phyloP scores from a whole-genome alignment of 1,140 invertebrate genomes.

The Eulimnadia texana region DNA sequence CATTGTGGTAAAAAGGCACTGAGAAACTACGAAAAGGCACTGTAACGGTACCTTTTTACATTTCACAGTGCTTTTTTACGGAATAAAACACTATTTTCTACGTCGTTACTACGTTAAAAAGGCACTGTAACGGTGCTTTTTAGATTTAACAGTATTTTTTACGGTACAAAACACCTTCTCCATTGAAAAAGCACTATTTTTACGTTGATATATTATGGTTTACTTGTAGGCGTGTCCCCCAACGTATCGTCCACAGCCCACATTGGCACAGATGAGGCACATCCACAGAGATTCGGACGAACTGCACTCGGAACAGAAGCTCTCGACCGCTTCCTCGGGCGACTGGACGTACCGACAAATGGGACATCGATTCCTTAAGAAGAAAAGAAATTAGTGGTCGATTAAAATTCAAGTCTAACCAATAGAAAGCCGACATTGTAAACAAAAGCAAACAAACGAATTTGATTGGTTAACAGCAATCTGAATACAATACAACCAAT shows the following conservation, averaged over 20 bases:
- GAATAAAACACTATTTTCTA: too few species aligned
- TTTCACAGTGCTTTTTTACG: too few species aligned
- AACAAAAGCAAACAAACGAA: not conserved
- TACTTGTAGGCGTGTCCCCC: slow-evolving; percentile 52
- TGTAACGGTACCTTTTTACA: too few species aligned
- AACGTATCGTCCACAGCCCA: slow-evolving; percentile 82
- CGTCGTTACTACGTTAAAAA: too few species aligned
- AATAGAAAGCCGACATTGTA: too few species aligned
- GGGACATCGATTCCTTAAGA: slow-evolving; percentile 36
- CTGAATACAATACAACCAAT: too few species aligned
- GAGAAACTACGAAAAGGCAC: too few species aligned
- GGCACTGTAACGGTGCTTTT: too few species aligned
- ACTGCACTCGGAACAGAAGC: slow-evolving; percentile 67
- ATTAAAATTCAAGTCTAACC: not conserved
- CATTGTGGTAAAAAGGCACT: too few species aligned
- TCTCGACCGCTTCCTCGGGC: slow-evolving; percentile 70
- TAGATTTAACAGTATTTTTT: too few species aligned
- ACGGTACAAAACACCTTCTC: too few species aligned
- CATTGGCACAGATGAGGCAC: slow-evolving; percentile 94
- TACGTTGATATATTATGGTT: too few species aligned
- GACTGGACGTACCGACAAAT: slow-evolving; percentile 76
- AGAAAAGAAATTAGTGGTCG: not conserved
- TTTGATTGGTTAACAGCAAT: not conserved
- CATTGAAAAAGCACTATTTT: not conserved
- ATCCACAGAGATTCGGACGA: slow-evolving; percentile 84